Percentiles rank a stretch among this genome's conserved stretches.
These are phyloP conservation scores for Euwallacea similis DNA, from an alignment of 1,140 invertebrate species.

Conservation along the genomic window DNA sequence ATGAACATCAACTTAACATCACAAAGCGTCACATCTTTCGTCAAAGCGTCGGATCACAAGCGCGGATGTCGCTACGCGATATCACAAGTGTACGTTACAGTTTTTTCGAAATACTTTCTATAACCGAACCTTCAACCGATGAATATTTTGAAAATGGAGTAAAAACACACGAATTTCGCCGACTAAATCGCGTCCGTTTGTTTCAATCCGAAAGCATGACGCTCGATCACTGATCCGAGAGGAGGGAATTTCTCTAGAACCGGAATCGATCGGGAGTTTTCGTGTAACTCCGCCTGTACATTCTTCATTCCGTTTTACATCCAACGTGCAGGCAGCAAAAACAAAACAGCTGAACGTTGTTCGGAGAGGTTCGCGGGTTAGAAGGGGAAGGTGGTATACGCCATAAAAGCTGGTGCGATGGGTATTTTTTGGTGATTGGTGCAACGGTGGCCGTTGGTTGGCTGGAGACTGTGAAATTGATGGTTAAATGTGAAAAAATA, in stretches of 20 bases:
- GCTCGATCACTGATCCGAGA: constrained; percentile 36
- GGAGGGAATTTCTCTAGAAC: constrained; percentile 34
- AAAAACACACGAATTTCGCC: constrained; percentile 12
- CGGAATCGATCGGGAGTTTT: constrained; percentile 30
- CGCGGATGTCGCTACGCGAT: no score
- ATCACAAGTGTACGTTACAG: no score
- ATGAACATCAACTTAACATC: constrained; percentile 13
- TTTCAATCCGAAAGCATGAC: constrained; percentile 32
- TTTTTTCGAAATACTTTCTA: no score
- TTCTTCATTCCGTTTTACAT: constrained; percentile 30
- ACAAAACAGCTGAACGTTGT: constrained; percentile 33
- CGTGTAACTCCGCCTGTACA: constrained; percentile 35
- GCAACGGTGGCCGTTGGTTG: no score
- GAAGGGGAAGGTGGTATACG: constrained; percentile 3
- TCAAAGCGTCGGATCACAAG: no score
- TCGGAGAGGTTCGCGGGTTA: constrained; percentile 6
- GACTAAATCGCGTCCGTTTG: not conserved
- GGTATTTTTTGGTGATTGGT: no score
- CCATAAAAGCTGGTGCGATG: no score
- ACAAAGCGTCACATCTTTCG: constrained; percentile 28
- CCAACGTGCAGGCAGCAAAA: constrained; percentile 27
- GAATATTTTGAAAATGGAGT: constrained; percentile 11
- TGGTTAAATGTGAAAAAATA: no score
- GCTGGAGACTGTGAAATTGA: no score
- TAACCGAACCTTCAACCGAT: not conserved